Evolutionary conservation across 2,797 vertebrate genomes (phyloP), one percentile per base, ranked within the genome.

Genomic region (Cetoscarus ocellatus): DNA sequence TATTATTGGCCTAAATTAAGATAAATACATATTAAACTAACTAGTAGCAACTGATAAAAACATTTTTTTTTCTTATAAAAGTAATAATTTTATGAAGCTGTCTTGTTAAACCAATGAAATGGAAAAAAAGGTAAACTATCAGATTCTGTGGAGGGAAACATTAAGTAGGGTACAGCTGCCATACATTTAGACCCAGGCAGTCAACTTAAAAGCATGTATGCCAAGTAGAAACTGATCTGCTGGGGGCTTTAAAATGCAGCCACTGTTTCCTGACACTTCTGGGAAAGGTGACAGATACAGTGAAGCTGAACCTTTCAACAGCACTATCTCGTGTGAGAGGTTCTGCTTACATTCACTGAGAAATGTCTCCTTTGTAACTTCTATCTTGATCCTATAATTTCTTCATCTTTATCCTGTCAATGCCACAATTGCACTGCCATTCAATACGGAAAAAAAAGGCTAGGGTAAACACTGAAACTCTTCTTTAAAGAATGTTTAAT

Each of bases 221-320:
- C 89, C 89, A 90, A 84, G 69, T 59, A 67, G 86, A 91, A 91
- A 88, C 73, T 82, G 83, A 91, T 91, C 89, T 86, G 59, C 77
- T 64, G 45, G 69, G 74, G 51, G 67, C 83, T 75, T 78, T 90
- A 76, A 83, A 88, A 88, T 85, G 73, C 85, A 86, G 61, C 78
- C 86, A 80, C 87, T 86, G 88, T 93, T 94, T 89, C 82, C 87
- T 88, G 83, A 92, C 88, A 85, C 75, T 88, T 88, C 86, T 90
- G 92, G 86, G 88, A 93, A 94, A 94, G 89, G 88, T 90, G 89
- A 90, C 88, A 91, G 79, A 88, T 79, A 89, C 88, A 84, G 87
- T 85, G 85, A 84, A 85, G 86, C 80, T 78, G 83, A 88, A 87
- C 80, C 88, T 89, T 86, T 86, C 80, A 90, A 73, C 86, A 61